Percentiles rank a stretch among this genome's conserved stretches.
phyloP scores from a whole-genome alignment of 2,113 vertebrate species.

The Shinisaurus crocodilurus region DNA sequence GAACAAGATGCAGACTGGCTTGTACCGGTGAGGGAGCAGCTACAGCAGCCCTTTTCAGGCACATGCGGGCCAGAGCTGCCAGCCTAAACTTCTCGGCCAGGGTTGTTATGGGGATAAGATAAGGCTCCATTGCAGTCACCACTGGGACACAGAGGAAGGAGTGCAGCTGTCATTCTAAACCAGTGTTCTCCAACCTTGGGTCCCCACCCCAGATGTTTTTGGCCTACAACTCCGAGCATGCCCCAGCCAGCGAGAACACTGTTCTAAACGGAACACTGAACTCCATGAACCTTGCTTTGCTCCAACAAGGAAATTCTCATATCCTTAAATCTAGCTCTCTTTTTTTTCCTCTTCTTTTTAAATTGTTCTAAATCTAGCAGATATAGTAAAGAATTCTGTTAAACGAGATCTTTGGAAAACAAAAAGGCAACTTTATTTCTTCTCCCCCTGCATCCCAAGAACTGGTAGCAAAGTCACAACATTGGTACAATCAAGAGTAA shows the following conservation, averaged over 20 bases:
- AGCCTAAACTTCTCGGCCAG: not conserved
- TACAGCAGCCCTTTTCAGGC: not conserved
- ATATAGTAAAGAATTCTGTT: not conserved
- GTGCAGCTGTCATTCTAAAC: not conserved
- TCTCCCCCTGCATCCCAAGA: not conserved
- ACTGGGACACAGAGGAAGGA: not conserved
- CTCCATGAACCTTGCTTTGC: not conserved
- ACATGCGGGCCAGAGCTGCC: not conserved
- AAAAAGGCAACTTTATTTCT: conserved; percentile 30
- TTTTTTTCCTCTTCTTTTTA: not conserved
- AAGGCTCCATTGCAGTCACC: not conserved
- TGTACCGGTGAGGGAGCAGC: not conserved
- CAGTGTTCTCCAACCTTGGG: no score
- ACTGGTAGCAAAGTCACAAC: conserved; percentile 34
- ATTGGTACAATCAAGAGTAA: conserved; percentile 12
- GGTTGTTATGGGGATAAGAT: not conserved
- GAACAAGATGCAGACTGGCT: not conserved
- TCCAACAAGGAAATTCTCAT: not conserved
- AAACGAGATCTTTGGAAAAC: not conserved
- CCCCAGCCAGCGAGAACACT: no score
- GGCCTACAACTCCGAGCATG: no score
- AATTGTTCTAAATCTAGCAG: not conserved
- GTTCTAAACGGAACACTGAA: not conserved
- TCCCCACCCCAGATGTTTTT: no score
- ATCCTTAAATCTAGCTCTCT: not conserved